A percentile compares a stretch with the other conserved stretches of the same genome.
phyloP scores from a whole-genome alignment of 2,888 invertebrate species.

The Euproctis similis region DNA sequence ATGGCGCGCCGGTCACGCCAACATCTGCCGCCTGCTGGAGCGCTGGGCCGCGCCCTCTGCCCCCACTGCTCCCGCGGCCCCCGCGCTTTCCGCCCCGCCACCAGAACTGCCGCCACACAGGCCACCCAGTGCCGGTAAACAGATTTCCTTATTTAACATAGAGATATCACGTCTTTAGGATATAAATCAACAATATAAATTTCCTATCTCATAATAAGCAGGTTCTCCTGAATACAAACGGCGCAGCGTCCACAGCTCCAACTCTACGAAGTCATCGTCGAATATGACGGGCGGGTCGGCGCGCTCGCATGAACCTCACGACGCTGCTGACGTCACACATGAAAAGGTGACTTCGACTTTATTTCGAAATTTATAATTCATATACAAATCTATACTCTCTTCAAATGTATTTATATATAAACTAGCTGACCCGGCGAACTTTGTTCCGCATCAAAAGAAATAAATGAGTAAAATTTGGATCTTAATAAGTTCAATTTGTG shows the following conservation, averaged over 20 bases:
- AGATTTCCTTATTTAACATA: too few species aligned
- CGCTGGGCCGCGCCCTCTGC: constrained; percentile 72
- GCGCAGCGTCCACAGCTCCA: constrained; percentile 79
- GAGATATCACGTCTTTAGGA: neutral
- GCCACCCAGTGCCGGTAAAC: constrained; percentile 30
- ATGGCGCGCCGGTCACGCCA: constrained; percentile 91
- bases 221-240: constrained; percentile 68
- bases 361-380: too few species aligned
- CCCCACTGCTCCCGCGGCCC: constrained; percentile 28
- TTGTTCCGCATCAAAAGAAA: too few species aligned
- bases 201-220: constrained; percentile 13
- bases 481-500: too few species aligned
- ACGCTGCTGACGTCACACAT: constrained; percentile 22
- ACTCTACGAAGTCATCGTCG: constrained; percentile 86
- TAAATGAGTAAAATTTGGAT: too few species aligned
- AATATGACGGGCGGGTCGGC: constrained; percentile 84
- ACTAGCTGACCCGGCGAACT: too few species aligned
- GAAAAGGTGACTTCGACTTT: constrained; percentile 39
- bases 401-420: too few species aligned
- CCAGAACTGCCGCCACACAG: constrained; percentile 4
- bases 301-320: constrained; percentile 53
- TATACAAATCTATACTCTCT: too few species aligned
- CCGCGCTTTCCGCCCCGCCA: neutral
- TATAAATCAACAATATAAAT: too few species aligned
- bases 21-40: constrained; percentile 87